phyloP scores from a whole-genome alignment of 2,888 invertebrate genomes.

The Erannis defoliaria region DNA sequence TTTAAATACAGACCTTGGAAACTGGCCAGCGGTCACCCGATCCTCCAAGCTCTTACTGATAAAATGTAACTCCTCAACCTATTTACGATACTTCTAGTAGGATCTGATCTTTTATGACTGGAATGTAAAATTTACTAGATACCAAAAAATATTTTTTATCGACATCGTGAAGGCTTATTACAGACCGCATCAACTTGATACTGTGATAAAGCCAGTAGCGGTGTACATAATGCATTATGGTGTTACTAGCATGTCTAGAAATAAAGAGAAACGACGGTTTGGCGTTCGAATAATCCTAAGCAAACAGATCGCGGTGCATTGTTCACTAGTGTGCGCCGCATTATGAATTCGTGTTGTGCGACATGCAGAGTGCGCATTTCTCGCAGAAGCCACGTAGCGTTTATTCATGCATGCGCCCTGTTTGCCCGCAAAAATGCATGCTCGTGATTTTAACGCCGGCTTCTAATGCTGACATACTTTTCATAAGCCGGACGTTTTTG shows the following conservation, averaged over 20 bases:
- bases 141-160: no score
- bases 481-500: constrained; percentile 19
- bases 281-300: constrained; percentile 25
- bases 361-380: constrained; percentile 35
- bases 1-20: no score
- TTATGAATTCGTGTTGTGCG: constrained; percentile 36
- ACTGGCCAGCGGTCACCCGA: no score
- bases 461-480: constrained; percentile 22
- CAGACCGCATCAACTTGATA: neutral
- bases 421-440: constrained; percentile 38
- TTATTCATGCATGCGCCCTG: constrained; percentile 38
- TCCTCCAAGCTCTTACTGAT: no score
- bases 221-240: neutral
- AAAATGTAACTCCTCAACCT: no score
- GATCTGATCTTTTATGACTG: no score
- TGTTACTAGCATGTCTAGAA: neutral
- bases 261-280: constrained; percentile 6
- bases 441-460: constrained; percentile 32
- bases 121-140: no score
- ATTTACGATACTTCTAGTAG: no score
- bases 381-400: constrained; percentile 30
- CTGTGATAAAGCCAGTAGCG: no score
- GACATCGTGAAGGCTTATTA: no score
- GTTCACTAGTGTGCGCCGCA: constrained; percentile 29
- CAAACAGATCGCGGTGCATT: constrained; percentile 36